Percentiles rank a stretch among this genome's conserved stretches.
Evolutionary conservation across 2,113 vertebrate genomes (phyloP).

Genomic region (Centrocercus urophasianus): DNA sequence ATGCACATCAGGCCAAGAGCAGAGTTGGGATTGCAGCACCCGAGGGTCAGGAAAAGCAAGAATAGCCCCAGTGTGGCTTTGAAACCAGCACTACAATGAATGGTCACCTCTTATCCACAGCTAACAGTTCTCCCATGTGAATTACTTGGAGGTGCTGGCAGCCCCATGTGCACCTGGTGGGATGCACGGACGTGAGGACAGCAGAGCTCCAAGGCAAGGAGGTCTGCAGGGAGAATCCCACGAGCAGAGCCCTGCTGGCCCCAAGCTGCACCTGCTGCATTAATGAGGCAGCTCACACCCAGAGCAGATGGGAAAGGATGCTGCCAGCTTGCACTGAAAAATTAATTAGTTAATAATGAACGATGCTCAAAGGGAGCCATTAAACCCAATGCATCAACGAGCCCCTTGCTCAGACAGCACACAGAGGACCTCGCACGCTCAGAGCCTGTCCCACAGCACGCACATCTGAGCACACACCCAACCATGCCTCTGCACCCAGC

Average conservation of each 20-base stretch:
- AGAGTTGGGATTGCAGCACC: fast-evolving
- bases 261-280: fast-evolving
- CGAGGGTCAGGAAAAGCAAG: not conserved
- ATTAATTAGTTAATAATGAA: not conserved
- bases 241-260: fast-evolving
- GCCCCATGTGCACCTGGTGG: not conserved
- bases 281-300: not conserved
- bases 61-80: not conserved
- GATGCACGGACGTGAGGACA: fast-evolving
- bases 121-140: not conserved
- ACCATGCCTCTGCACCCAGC: not conserved
- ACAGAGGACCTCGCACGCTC: not conserved
- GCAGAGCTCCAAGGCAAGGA: not conserved
- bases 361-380: not conserved
- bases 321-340: not conserved
- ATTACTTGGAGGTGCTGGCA: not conserved
- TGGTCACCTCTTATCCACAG: not conserved
- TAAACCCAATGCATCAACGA: fast-evolving
- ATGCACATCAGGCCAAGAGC: too few species aligned
- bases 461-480: not conserved
- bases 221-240: fast-evolving
- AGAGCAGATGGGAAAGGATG: fast-evolving
- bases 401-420: not conserved
- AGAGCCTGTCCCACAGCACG: fast-evolving
- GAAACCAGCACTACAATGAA: fast-evolving